Conservation (phyloP, 1,140 invertebrate species). For the Conopomorpha cramerella region DNA sequence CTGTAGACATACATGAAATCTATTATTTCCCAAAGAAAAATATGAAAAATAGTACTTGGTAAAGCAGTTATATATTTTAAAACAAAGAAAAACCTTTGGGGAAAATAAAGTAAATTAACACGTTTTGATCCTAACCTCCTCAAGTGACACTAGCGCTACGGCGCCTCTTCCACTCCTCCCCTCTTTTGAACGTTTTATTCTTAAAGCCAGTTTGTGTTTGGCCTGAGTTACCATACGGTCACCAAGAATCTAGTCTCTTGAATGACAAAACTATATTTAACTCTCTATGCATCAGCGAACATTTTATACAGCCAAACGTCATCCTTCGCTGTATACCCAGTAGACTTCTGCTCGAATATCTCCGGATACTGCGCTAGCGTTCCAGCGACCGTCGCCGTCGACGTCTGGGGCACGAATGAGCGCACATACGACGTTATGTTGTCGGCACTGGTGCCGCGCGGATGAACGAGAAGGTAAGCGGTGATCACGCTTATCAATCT, state of each 20-base stretch:
- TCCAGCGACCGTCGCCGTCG: slow-evolving; percentile 16
- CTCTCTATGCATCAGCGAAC: slow-evolving; percentile 23
- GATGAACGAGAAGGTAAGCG: slow-evolving; percentile 36
- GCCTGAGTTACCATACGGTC: too few species aligned
- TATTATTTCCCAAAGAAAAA: too few species aligned
- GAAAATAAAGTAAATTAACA: too few species aligned
- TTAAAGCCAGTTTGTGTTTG: too few species aligned
- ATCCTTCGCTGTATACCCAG: slow-evolving; percentile 19
- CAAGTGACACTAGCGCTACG: too few species aligned
- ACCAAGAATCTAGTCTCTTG: not conserved
- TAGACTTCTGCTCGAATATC: slow-evolving; percentile 19
- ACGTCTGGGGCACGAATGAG: slow-evolving; percentile 21
- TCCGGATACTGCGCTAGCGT: slow-evolving; percentile 26
- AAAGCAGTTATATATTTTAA: too few species aligned
- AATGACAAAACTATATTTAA: not conserved
- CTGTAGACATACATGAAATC: too few species aligned
- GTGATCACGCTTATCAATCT: slow-evolving; percentile 36
- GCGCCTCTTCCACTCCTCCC: too few species aligned
- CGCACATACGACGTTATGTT: slow-evolving; percentile 31
- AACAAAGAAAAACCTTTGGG: too few species aligned
- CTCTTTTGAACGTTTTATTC: too few species aligned
- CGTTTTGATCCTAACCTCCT: too few species aligned
- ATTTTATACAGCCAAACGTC: slow-evolving; percentile 29
- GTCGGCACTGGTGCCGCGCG: slow-evolving; percentile 24
- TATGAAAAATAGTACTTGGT: too few species aligned